Evolutionary conservation across 2,888 invertebrate genomes (phyloP).

Genomic region (Sphaerophoria taeniata): DNA sequence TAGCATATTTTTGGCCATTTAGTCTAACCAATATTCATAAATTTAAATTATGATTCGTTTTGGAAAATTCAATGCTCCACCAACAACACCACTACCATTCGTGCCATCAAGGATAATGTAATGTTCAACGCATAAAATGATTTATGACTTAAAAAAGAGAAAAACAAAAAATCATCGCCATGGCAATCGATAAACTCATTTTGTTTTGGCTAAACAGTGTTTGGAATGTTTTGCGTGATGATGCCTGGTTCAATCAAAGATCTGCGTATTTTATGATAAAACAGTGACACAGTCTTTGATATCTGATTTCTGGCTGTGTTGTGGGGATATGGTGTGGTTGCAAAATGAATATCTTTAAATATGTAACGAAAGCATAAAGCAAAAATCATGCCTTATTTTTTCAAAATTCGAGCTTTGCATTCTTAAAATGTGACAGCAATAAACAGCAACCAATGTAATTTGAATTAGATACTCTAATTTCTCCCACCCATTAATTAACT

Average conservation of each 20-base stretch:
- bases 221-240: constrained; percentile 2
- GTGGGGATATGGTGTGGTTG: no score
- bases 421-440: no score
- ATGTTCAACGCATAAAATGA: constrained; percentile 37
- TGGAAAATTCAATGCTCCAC: constrained; percentile 30
- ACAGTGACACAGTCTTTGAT: constrained; percentile 27
- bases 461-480: no score
- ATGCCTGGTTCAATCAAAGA: not conserved
- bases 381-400: no score
- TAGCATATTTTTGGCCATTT: no score
- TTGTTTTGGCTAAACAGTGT: constrained; percentile 30
- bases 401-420: no score
- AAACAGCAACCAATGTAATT: no score
- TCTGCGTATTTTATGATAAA: constrained; percentile 1
- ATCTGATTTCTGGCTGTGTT: constrained; percentile 11
- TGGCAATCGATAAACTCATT: constrained; percentile 41
- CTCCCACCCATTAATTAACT: no score
- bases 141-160: constrained; percentile 23
- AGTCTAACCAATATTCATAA: constrained; percentile 42
- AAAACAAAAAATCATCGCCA: constrained; percentile 4
- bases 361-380: no score
- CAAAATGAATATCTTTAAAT: no score
- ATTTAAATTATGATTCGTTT: constrained; percentile 41
- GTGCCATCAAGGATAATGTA: constrained; percentile 31
- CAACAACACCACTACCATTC: constrained; percentile 4